Evolutionary conservation across 2,888 invertebrate species (phyloP), one percentile per base, ranked within the genome.

Genomic region (Lampropteryx suffumata): DNA sequence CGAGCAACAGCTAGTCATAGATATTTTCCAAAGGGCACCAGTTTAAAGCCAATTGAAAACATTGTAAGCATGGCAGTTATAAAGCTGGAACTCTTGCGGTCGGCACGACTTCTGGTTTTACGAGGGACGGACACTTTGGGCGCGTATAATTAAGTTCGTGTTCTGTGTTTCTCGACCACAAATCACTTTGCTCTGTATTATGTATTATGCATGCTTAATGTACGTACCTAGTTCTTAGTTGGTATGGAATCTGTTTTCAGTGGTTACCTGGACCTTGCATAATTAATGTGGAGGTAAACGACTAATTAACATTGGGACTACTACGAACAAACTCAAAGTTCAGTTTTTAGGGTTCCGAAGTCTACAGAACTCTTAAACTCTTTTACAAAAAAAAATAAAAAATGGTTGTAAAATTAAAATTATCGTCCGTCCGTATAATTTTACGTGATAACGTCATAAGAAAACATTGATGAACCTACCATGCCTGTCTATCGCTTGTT

Each of bases 121-220:
- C 55, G 53, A 58, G 56, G 54, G 61, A 44, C 56, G 43, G 58
- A 55, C 58, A 55, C 46, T 53, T 54, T 49, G 43, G 49, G 32
- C 29, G 54, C 53, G 56, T 53, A 48, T 62, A 60, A 60, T 62
- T 57, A 62, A 57, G 54, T 50, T 58, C 57, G 62, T 62, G 58
- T 58, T 55, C 52, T 44, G 50, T 63, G 52, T 37, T n/a, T 50
- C 54, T 36, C 50, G 33, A 40, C 62, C 61, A 53, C 62, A 62
- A 62, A 62, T 60, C 60, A 55, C 53, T 52, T 47, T 43, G 26
- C 39, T 13, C 43, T 44, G 55, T 57, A 52, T 59, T 54, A 57
- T 55, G 55, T 51, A 48, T 50, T 47, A 43, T 45, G 46, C 47
- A 53, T 17, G 4, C 17, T 4, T 17, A 17, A 2, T 17, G 34